phyloP scores from a whole-genome alignment of 1,140 invertebrate species.

The Cherax destructor region DNA sequence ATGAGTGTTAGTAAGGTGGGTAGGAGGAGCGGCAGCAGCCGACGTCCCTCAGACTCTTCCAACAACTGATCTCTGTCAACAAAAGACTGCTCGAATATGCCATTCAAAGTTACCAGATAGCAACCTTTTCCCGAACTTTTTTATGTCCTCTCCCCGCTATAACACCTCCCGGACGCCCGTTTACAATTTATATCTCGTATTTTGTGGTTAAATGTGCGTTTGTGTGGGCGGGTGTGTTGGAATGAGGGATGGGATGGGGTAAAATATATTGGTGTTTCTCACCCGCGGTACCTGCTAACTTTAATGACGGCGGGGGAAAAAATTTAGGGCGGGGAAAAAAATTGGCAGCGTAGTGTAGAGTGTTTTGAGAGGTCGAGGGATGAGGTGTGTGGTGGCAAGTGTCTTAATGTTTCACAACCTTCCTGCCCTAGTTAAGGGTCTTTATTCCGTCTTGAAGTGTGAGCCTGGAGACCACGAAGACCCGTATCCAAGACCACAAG shows the following conservation, averaged over 20 bases:
- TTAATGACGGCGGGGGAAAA: conserved; percentile 22
- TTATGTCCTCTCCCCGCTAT: neutral
- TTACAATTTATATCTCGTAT: too few relatives aligned
- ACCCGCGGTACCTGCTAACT: conserved; percentile 20
- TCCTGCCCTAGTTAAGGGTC: neutral
- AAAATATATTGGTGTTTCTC: too few relatives aligned
- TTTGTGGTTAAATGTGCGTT: too few relatives aligned
- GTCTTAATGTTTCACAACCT: neutral
- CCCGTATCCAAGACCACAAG: too few relatives aligned
- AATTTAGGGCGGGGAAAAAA: neutral
- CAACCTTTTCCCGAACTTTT: neutral
- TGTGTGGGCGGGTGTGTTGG: too few relatives aligned
- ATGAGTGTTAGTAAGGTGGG: neutral
- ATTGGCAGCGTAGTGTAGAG: conserved; percentile 3
- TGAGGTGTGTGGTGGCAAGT: conserved; percentile 5
- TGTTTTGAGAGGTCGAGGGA: conserved; percentile 11
- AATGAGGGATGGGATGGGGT: too few relatives aligned
- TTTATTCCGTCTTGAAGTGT: neutral
- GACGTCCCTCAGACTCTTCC: neutral
- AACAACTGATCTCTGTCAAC: conserved; percentile 38
- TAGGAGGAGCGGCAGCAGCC: neutral
- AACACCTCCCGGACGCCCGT: too few relatives aligned
- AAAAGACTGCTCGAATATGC: conserved; percentile 32
- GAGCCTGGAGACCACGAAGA: neutral
- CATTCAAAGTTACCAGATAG: conserved; percentile 35